These are phyloP conservation scores for Oegoconia quadripuncta DNA, from an alignment of 2,888 invertebrate genomes.

Conservation along the genomic window DNA sequence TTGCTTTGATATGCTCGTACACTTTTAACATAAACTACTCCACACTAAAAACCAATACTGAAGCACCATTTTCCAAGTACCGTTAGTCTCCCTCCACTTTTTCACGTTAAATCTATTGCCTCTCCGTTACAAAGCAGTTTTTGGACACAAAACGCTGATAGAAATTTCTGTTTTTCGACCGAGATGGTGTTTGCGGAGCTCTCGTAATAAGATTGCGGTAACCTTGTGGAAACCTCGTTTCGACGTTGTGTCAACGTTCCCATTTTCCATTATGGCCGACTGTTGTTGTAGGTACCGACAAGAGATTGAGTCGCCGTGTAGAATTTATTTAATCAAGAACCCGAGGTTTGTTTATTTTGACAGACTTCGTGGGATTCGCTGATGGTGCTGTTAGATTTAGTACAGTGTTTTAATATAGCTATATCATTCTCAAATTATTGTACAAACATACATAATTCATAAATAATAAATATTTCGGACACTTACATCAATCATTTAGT, in stretches of 20 bases:
- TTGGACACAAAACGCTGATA: constrained; percentile 35
- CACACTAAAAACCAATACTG: no score
- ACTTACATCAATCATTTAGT: no score
- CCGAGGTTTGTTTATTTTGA: constrained; percentile 52
- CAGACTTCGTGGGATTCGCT: constrained; percentile 42
- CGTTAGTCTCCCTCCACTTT: not conserved
- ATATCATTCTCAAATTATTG: no score
- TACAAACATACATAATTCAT: no score
- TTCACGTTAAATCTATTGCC: constrained; percentile 6
- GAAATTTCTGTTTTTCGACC: constrained; percentile 37
- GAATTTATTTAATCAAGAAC: constrained; percentile 38
- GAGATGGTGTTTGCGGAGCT: constrained; percentile 55
- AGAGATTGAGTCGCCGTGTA: constrained; percentile 54
- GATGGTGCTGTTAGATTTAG: constrained; percentile 25
- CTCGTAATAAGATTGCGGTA: constrained; percentile 57
- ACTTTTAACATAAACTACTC: no score
- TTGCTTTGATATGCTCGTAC: no score
- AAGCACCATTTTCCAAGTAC: not conserved
- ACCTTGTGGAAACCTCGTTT: constrained; percentile 24
- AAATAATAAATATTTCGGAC: no score
- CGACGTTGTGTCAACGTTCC: constrained; percentile 22
- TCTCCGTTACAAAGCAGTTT: constrained; percentile 33
- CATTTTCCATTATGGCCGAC: constrained; percentile 58
- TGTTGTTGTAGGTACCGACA: constrained; percentile 46
- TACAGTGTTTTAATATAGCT: not conserved